phyloP scores from a whole-genome alignment of 2,797 vertebrate species.

The Nasua narica region DNA sequence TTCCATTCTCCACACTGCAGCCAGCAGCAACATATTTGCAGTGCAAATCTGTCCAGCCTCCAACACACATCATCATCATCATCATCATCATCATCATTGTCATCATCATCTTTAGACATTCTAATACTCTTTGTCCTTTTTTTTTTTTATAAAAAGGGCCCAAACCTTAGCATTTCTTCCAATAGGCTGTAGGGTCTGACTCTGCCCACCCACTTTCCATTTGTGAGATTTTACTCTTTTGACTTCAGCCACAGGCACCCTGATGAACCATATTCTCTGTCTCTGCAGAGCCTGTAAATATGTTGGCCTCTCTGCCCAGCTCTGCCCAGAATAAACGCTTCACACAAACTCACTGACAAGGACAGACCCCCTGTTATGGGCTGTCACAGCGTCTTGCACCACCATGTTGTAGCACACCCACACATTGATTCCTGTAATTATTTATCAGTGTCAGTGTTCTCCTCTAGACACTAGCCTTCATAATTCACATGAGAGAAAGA shows the following conservation, averaged over 20 bases:
- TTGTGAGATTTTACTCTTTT: not conserved
- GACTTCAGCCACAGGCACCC: not conserved
- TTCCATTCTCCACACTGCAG: not conserved
- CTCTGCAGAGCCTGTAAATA: not conserved
- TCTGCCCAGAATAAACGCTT: not conserved
- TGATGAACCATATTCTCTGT: not conserved
- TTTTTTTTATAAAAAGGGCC: not conserved
- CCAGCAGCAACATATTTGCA: not conserved
- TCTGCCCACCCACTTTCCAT: not conserved
- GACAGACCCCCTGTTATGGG: not conserved
- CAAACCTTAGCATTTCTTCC: not conserved
- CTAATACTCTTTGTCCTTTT: not conserved
- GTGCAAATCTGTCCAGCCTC: not conserved
- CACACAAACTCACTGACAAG: not conserved
- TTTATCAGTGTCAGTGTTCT: not conserved
- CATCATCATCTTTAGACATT: not conserved
- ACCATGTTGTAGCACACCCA: not conserved
- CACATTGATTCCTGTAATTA: not conserved
- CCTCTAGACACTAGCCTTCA: not conserved
- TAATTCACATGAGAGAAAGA: not conserved
- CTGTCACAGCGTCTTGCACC: too few species aligned
- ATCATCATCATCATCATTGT: not conserved
- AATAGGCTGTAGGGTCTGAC: not conserved
- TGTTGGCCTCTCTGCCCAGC: not conserved
- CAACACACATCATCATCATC: not conserved